Evolutionary conservation across 2,113 vertebrate genomes (phyloP), one percentile per base, ranked within the genome.

Genomic region (Ammodytes dubius): DNA sequence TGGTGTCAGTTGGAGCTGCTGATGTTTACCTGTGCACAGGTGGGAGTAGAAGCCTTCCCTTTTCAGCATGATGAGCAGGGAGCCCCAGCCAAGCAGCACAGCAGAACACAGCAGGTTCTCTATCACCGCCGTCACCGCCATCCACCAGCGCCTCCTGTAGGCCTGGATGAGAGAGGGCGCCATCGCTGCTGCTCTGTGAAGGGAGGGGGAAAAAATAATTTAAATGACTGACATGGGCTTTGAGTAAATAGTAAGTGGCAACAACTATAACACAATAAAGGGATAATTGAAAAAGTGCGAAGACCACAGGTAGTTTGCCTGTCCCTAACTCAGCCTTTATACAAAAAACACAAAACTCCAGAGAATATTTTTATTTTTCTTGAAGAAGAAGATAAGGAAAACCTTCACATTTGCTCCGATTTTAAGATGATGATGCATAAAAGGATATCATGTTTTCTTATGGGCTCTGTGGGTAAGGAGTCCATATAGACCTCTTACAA

Each of bases 21-120:
- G 42, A 13, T 11, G 27, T 15, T 50, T 91, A 95, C 95, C 94
- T 90, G 73, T 35, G 86, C 97, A 98, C 15, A 97, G 56, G 86
- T 96, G 91, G 6, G 96, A 97, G 88, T 98, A 98, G 92, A 98
- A 97, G 64, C 97, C 96, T 87, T 98, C 95, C 0, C 80, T 88
- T 81, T 97, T 96, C 53, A 98, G 95, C 95, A 98, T 98, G 86
- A 98, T 96, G 70, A 98, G 96, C 80, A 98, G 88, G 42, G 97
- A 98, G 54, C 93, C 96, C 97, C 97, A 98, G 43, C 97, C 97
- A 43, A 98, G 92, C 27, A 98, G 94, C 70, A 98, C 97, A 0
- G 97, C 97, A 0, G 97, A 98, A 83, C 97, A 97, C 84, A 97
- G 94, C 74, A 98, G 95, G 78, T 98, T 98, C 83, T 98, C 97